Evolutionary conservation across 2,888 invertebrate species (phyloP), one percentile per base, ranked within the genome.

Genomic region (Opisthograptis luteolata): DNA sequence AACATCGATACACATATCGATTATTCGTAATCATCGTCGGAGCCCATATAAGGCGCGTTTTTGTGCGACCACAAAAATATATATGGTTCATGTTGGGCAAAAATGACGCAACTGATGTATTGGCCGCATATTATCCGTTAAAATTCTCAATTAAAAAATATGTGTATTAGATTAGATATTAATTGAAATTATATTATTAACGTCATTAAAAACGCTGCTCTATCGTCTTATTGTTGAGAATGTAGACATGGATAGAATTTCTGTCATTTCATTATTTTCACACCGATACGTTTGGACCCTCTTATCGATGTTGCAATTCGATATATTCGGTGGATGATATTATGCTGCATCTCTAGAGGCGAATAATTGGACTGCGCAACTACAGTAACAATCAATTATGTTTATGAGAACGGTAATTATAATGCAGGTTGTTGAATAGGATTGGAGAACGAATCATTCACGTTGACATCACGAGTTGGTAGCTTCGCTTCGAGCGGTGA

Each of bases 371-470:
- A 60, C 51, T 64, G 58, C 59, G 55, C 60, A 51, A 62, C 62
- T 62, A 60, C 60, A 54, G 61, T 64, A 62, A 66, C 70, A 55
- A 76, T 76, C 72, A 73, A 76, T 73, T 72, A 70, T 65, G 58
- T 66, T 65, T 65, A 67, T 72, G 66, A 70, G 68, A 66, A 65
- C 64, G 62, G 62, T 69, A 73, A 74, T 70, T 70, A 68, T 67
- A 64, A 66, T 64, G 65, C 70, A 66, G 59, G 64, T 68, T 63
- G 60, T 64, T 59, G 65, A 61, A 60, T 60, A 52, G 37, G 55
- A 56, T 57, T 59, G 49, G 32, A 50, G 50, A 46, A 39, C 53
- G 46, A 40, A 55, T 49, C 42, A 42, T 42, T 47, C 34, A 48
- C 27, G 46, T 51, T 56, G 55, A 48, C 49, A 58, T 55, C 48